phyloP scores from a whole-genome alignment of 2,888 invertebrate genomes.

The Phytoseiulus persimilis region DNA sequence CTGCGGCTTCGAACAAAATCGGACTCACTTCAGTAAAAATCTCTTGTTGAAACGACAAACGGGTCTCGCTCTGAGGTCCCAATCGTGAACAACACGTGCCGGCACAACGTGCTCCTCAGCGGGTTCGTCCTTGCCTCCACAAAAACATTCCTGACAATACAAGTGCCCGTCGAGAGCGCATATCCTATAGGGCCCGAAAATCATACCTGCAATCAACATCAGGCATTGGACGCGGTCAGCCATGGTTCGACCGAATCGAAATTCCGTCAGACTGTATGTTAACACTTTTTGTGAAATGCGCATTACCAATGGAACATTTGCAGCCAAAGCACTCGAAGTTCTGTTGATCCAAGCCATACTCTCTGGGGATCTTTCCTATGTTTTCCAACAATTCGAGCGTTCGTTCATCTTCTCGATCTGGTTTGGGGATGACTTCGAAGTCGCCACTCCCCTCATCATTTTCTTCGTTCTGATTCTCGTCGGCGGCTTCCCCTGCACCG shows the following conservation, averaged over 20 bases:
- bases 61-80: constrained; percentile 70
- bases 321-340: constrained; percentile 77
- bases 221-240: constrained; percentile 26
- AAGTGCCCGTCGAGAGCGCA: constrained; percentile 81
- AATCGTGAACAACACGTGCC: constrained; percentile 79
- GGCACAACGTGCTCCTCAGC: constrained; percentile 71
- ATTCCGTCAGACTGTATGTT: too few species aligned
- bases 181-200: constrained; percentile 56
- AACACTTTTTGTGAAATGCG: background rate
- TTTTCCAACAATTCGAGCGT: constrained; percentile 46
- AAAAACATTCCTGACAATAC: constrained; percentile 80
- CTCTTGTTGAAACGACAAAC: constrained; percentile 68
- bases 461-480: constrained; percentile 13
- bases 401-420: constrained; percentile 45
- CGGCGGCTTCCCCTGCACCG: background rate
- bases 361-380: constrained; percentile 52
- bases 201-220: constrained; percentile 46
- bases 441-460: constrained; percentile 43
- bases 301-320: constrained; percentile 49
- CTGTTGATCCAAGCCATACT: constrained; percentile 73
- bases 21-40: constrained; percentile 60
- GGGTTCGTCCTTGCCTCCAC: constrained; percentile 49
- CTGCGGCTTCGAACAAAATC: background rate
- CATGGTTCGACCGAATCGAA: too few species aligned
- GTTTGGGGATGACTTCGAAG: constrained; percentile 47